phyloP scores from a whole-genome alignment of 2,113 vertebrate genomes.

The Hiodon tergisus region DNA sequence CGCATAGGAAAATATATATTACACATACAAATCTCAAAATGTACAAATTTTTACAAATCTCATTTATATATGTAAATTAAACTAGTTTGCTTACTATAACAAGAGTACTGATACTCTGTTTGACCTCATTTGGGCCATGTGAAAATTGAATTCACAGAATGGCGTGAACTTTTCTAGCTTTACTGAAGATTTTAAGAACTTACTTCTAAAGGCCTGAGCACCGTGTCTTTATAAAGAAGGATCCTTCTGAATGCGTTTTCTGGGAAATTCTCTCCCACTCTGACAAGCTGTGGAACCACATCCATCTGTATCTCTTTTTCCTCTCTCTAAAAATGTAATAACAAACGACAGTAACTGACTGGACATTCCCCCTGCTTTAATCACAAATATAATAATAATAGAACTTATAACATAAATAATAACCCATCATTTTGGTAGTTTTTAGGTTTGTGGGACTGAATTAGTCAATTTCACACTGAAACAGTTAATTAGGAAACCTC shows the following conservation, averaged over 20 bases:
- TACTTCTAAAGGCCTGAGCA: conserved; percentile 77
- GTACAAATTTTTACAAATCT: background rate
- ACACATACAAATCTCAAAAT: background rate
- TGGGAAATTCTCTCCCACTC: conserved; percentile 67
- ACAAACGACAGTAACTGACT: background rate
- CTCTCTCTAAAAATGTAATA: conserved; percentile 33
- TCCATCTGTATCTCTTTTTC: conserved; percentile 44
- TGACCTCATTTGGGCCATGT: background rate
- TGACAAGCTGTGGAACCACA: conserved; percentile 62
- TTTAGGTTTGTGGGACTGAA: background rate
- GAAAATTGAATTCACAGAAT: background rate
- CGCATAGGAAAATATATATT: conserved; percentile 27
- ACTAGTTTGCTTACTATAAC: too few species aligned
- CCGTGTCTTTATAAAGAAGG: conserved; percentile 65
- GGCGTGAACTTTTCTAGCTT: background rate
- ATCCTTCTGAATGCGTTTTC: conserved; percentile 60
- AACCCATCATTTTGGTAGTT: background rate
- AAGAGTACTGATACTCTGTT: too few species aligned
- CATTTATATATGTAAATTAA: background rate
- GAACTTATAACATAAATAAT: too few species aligned
- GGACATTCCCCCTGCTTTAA: too few species aligned
- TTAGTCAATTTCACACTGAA: background rate
- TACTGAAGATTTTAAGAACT: background rate
- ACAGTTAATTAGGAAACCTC: conserved; percentile 25
- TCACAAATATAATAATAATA: too few species aligned